phyloP scores from a whole-genome alignment of 1,140 invertebrate species.

The Apis florea region DNA sequence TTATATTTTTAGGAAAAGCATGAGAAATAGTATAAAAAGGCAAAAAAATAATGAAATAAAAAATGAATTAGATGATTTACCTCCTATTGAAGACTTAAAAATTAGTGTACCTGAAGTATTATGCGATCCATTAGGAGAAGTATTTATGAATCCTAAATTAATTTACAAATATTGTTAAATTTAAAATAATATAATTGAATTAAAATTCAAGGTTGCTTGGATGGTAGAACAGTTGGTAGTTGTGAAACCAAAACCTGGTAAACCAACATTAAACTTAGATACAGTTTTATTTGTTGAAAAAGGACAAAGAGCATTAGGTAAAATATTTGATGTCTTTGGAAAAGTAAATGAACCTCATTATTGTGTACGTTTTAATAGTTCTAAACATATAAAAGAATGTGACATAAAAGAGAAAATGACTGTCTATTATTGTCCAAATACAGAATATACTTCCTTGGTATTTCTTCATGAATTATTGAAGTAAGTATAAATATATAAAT shows the following conservation, averaged over 20 bases:
- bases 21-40: slow-evolving; percentile 15
- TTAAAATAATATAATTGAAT: slow-evolving; percentile 32
- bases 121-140: slow-evolving; percentile 87
- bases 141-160: slow-evolving; percentile 71
- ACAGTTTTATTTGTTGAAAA: slow-evolving; percentile 90
- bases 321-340: slow-evolving; percentile 95
- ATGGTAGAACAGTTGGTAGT: slow-evolving; percentile 76
- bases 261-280: slow-evolving; percentile 90
- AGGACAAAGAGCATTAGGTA: slow-evolving; percentile 86
- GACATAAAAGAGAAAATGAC: slow-evolving; percentile 84
- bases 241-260: slow-evolving; percentile 77
- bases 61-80: slow-evolving; percentile 85
- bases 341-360: slow-evolving; percentile 89
- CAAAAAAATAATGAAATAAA: slow-evolving; percentile 18
- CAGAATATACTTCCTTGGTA: slow-evolving; percentile 87
- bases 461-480: slow-evolving; percentile 87
- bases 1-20: slow-evolving; percentile 72
- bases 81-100: slow-evolving; percentile 90
- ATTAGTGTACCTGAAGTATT: slow-evolving; percentile 89
- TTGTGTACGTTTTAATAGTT: slow-evolving; percentile 90
- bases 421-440: slow-evolving; percentile 91
- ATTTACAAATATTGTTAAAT: slow-evolving; percentile 29
- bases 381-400: slow-evolving; percentile 85
- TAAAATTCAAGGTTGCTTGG: slow-evolving; percentile 72
- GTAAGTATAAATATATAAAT: slow-evolving; percentile 73